Evolutionary conservation across 30 jellyfish, hydroid and myxozoan species (phyloP).

Genomic region (Turritopsis dohrnii): DNA sequence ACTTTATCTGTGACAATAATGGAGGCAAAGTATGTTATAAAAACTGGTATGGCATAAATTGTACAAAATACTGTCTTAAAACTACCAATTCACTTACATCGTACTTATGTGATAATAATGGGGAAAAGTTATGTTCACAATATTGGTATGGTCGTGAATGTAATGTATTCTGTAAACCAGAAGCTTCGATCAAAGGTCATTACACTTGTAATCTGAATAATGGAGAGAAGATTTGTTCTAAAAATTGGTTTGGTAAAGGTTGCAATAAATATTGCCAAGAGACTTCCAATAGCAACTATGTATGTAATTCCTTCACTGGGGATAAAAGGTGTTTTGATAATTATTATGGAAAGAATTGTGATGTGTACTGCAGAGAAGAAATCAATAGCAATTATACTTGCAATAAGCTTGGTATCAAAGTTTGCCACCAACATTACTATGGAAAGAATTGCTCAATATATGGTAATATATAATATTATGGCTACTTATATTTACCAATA

Average conservation of each 20-base stretch:
- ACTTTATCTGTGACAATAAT: neutral
- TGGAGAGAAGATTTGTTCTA: conserved; percentile 19
- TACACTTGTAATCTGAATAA: conserved; percentile 3
- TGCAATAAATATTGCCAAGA: conserved; percentile 13
- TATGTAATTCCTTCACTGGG: conserved; percentile 16
- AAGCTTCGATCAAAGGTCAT: neutral
- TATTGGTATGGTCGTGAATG: conserved; percentile 25
- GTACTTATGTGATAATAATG: conserved; percentile 8
- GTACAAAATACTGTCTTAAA: conserved; percentile 2
- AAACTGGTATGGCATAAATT: conserved; percentile 10
- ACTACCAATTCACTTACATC: neutral
- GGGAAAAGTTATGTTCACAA: conserved; percentile 14
- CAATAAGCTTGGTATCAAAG: neutral
- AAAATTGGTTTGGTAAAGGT: conserved; percentile 7
- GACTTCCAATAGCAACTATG: neutral
- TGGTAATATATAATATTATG: conserved; percentile 5
- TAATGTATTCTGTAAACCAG: conserved; percentile 12
- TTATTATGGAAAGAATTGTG: conserved; percentile 29
- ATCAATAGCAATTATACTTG: neutral
- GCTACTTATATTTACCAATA: neutral
- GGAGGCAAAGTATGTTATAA: conserved; percentile 16
- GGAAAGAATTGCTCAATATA: conserved; percentile 16
- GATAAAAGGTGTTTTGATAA: conserved; percentile 6
- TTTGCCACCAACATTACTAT: neutral
- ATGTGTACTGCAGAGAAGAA: conserved; percentile 12